Base-by-base conservation (phyloP, 2,888 invertebrate genomes). In the Lasioglossum marginatum region DNA sequence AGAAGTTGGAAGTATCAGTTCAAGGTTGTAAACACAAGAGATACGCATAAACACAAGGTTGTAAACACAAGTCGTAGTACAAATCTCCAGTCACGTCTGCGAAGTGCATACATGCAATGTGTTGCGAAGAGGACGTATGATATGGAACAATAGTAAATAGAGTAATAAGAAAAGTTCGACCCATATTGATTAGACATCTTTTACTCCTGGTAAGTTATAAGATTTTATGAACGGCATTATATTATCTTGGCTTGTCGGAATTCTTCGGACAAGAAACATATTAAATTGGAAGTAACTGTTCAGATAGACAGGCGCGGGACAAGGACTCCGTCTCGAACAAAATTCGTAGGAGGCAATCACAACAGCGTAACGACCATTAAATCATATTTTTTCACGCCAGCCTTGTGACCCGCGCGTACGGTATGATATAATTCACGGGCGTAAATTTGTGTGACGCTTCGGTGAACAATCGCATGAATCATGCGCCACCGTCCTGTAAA, bases 311-410 rank as follows among this genome's bases (percentile, higher is more conserved):
- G 57, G 12, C 57, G 12, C n/a, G 43, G 63, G 57, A 82, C 48
- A 31, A 71, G 31, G 63, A 23, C 70, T 74, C 34, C 5, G 60
- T 37, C 43, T 23, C 34, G 37, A 75, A 75, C 75, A 79, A 85
- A 85, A 78, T 82, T 76, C 52, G 23, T 31, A 34, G 52, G 14
- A 16, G 63, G n/a, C 71, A 72, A 78, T 75, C 73, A 63, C 37
- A 84, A 77, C 48, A 40, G 52, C 14, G 48, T 31, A 43, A 75
- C 43, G 52, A 76, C 43, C 81, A 37, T 81, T 82, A 84, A 84
- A 82, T 82, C 71, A 84, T 78, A 82, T 84, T n/a, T 77, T 75
- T 78, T 31, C 45, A 60, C 75, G 66, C 23, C 34, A 23, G 66
- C 23, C 66, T 37, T 68, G 66, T 68, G 66, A 68, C 66, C 16